Conservation (phyloP, 2,113 vertebrate genomes). For the Stictonetta naevosa region DNA sequence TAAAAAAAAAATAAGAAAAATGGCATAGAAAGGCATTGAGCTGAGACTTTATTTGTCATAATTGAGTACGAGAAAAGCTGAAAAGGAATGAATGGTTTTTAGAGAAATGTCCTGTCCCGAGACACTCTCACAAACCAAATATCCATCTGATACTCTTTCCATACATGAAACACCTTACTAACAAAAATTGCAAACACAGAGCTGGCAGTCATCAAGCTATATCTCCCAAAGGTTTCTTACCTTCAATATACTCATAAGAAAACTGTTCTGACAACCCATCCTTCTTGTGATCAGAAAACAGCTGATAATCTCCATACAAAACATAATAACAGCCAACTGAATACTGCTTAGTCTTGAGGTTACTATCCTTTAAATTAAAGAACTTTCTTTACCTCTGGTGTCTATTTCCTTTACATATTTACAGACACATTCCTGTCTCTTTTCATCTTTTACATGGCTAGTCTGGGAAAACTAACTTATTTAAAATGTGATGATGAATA, state of each 20-base stretch:
- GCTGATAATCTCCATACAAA: neutral
- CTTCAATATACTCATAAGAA: neutral
- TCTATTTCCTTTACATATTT: neutral
- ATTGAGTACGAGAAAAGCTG: neutral
- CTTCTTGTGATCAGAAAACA: neutral
- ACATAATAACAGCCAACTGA: neutral
- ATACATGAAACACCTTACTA: neutral
- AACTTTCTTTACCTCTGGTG: neutral
- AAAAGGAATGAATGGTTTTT: neutral
- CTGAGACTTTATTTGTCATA: neutral
- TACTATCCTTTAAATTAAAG: neutral
- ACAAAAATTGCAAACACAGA: neutral
- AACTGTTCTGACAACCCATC: neutral
- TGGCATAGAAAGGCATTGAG: neutral
- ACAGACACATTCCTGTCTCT: neutral
- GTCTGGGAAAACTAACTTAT: neutral
- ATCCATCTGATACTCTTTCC: neutral
- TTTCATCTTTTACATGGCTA: neutral
- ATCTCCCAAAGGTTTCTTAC: neutral
- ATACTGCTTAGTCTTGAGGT: neutral
- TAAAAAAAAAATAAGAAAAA: neutral
- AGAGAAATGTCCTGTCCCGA: neutral
- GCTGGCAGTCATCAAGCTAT: neutral
- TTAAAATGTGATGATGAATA: neutral
- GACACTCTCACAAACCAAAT: neutral